phyloP scores from a whole-genome alignment of 2,888 invertebrate species.

The Caradrina clavipalpis region DNA sequence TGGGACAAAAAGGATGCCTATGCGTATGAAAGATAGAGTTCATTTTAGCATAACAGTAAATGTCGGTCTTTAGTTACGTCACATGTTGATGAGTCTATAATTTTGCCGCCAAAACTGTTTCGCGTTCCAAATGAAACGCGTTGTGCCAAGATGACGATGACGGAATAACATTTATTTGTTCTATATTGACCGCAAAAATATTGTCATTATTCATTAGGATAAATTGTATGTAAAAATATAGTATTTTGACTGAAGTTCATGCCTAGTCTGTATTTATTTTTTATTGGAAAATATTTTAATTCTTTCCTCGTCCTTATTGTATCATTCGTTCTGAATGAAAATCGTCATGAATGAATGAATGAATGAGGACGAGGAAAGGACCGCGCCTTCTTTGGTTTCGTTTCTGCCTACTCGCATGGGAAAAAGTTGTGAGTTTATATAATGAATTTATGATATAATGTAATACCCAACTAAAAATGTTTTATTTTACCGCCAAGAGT shows the following conservation, averaged over 20 bases:
- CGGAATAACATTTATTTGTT: conserved; percentile 70
- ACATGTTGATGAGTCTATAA: conserved; percentile 73
- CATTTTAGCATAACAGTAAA: conserved; percentile 30
- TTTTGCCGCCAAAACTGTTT: conserved; percentile 83
- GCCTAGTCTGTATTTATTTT: too few relatives aligned
- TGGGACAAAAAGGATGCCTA: conserved; percentile 14
- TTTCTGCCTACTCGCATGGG: too few relatives aligned
- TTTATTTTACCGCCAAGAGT: neutral
- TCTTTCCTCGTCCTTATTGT: too few relatives aligned
- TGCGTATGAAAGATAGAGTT: neutral
- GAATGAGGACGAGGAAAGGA: too few relatives aligned
- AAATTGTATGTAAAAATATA: neutral
- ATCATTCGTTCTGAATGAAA: too few relatives aligned
- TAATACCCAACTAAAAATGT: neutral
- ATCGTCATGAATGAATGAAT: too few relatives aligned
- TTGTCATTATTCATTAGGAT: neutral
- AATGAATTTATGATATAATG: too few relatives aligned
- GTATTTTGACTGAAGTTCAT: too few relatives aligned
- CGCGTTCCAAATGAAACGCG: conserved; percentile 75
- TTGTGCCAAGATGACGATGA: conserved; percentile 82
- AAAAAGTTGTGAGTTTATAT: too few relatives aligned
- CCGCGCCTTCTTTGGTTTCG: too few relatives aligned
- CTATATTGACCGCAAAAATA: conserved; percentile 71
- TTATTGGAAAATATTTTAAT: neutral
- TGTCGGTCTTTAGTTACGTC: conserved; percentile 40